Percentiles rank a stretch among this genome's conserved stretches.
These are phyloP conservation scores for Montipora sp. DNA, from an alignment of 64 coral and sea anemone species.

Conservation along the genomic window DNA sequence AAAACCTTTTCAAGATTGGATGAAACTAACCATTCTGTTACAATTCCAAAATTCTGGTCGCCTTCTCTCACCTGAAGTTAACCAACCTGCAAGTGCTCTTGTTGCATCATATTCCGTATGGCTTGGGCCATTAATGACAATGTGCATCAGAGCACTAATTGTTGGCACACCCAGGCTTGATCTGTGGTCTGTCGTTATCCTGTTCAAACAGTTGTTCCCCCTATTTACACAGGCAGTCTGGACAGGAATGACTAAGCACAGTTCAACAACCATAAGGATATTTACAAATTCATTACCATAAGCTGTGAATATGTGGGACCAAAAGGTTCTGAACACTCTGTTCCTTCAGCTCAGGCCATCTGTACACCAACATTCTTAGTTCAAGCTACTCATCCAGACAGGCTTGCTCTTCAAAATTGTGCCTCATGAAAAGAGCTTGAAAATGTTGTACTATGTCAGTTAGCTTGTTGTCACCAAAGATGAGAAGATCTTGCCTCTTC, in stretches of 20 bases:
- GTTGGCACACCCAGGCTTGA: slow-evolving; percentile 33
- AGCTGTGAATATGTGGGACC: not conserved
- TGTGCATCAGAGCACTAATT: slow-evolving; percentile 23
- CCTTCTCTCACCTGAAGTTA: slow-evolving; percentile 5
- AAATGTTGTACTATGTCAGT: not conserved
- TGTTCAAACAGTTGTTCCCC: slow-evolving; percentile 30
- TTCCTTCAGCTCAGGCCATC: not conserved
- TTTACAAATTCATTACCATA: slow-evolving; percentile 21
- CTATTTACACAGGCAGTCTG: slow-evolving; percentile 22
- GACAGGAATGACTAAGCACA: slow-evolving; percentile 30
- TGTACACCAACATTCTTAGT: not conserved
- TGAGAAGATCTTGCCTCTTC: too few relatives aligned
- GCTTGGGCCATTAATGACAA: slow-evolving; percentile 42
- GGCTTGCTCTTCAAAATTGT: not conserved
- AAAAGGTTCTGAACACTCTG: slow-evolving; percentile 7
- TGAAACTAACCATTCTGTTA: not conserved
- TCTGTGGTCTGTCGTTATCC: slow-evolving; percentile 34
- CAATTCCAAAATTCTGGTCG: slow-evolving; percentile 3
- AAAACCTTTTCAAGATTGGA: too few relatives aligned
- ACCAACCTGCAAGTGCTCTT: slow-evolving; percentile 41
- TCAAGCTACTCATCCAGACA: too few relatives aligned
- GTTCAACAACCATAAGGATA: slow-evolving; percentile 19
- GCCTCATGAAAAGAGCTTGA: not conserved
- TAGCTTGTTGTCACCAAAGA: too few relatives aligned
- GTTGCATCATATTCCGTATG: slow-evolving; percentile 31